Evolutionary conservation across 2,888 invertebrate genomes (phyloP).

Genomic region (Imbricaverruca yamaguchii): DNA sequence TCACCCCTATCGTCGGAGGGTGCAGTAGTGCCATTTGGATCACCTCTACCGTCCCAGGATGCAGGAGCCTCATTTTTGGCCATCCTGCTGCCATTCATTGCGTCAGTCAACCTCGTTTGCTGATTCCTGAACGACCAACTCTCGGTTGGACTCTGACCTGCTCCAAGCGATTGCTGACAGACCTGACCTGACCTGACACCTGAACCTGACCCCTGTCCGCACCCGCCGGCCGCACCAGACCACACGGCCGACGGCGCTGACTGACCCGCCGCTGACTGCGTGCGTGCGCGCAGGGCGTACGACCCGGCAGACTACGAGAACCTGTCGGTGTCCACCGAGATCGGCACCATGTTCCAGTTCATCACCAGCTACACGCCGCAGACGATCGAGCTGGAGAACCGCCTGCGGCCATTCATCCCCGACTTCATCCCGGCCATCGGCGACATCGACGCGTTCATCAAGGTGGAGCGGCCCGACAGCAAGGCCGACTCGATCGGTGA

Average conservation of each 20-base stretch:
- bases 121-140: not conserved
- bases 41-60: too few relatives aligned
- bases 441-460: conserved; percentile 96
- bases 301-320: conserved; percentile 77
- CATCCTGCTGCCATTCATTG: too few relatives aligned
- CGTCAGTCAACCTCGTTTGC: too few relatives aligned
- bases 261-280: too few relatives aligned
- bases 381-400: conserved; percentile 78
- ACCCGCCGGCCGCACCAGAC: not conserved
- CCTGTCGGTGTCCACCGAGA: conserved; percentile 67
- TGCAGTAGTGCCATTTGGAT: too few relatives aligned
- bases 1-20: too few relatives aligned
- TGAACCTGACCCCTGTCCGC: not conserved
- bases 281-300: conserved; percentile 50
- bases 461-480: conserved; percentile 49
- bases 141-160: not conserved
- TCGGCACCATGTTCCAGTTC: conserved; percentile 86
- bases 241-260: too few relatives aligned
- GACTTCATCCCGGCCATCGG: conserved; percentile 97
- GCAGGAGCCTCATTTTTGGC: too few relatives aligned
- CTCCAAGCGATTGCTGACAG: not conserved
- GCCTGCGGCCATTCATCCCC: conserved; percentile 87
- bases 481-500: conserved; percentile 53
- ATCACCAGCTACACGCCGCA: conserved; percentile 92
- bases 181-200: not conserved